phyloP scores from a whole-genome alignment of 2,888 invertebrate genomes.

The Bembecia ichneumoniformis region DNA sequence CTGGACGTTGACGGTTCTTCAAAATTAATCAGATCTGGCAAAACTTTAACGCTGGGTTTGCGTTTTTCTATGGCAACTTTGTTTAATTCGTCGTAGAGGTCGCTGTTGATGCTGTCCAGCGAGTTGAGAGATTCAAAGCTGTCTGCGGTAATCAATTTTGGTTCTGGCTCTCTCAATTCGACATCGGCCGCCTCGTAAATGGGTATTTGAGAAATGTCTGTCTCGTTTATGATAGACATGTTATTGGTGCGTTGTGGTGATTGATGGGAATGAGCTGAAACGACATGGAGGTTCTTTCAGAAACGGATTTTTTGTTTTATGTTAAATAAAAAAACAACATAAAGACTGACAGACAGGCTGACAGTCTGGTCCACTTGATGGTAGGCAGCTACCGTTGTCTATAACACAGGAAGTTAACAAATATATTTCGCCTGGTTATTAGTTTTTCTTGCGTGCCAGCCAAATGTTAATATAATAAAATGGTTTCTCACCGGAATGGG shows the following conservation, averaged over 20 bases:
- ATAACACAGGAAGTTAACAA: no score
- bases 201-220: slow-evolving; percentile 49
- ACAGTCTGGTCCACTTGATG: no score
- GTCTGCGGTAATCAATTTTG: slow-evolving; percentile 25
- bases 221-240: slow-evolving; percentile 23
- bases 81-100: slow-evolving; percentile 48
- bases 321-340: no score
- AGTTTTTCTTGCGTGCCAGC: no score
- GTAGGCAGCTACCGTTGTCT: no score
- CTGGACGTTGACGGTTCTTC: slow-evolving; percentile 52
- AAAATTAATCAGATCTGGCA: slow-evolving; percentile 58
- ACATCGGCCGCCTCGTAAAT: slow-evolving; percentile 54
- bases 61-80: slow-evolving; percentile 42
- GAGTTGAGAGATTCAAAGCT: slow-evolving; percentile 55
- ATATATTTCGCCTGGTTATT: no score
- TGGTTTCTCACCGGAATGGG: not conserved
- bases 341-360: no score
- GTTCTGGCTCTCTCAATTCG: slow-evolving; percentile 38
- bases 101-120: slow-evolving; percentile 49
- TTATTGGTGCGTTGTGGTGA: slow-evolving; percentile 6
- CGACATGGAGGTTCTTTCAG: no score
- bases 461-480: no score
- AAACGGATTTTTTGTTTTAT: no score
- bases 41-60: slow-evolving; percentile 36
- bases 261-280: no score